Conservation (phyloP, 2,888 invertebrate species). For the Helobdella robusta region DNA sequence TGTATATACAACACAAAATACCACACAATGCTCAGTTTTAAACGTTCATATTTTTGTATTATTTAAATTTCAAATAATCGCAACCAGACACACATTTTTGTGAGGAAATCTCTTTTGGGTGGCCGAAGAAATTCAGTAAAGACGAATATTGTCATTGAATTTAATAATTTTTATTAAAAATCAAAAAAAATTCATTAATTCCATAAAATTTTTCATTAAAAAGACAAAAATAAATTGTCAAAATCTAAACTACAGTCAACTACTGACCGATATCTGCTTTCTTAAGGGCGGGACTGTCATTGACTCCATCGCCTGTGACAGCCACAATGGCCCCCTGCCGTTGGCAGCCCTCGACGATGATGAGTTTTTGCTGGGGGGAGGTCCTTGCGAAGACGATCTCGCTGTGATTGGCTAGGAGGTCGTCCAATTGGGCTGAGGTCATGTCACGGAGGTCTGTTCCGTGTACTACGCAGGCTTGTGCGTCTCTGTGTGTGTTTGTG, state of each 20-base stretch:
- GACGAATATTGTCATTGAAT: too few species aligned
- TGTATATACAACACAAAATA: too few species aligned
- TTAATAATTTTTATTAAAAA: too few species aligned
- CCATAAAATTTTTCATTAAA: too few species aligned
- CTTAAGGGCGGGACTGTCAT: constrained; percentile 73
- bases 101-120: too few species aligned
- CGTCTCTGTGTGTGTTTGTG: constrained; percentile 40
- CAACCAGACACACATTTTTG: too few species aligned
- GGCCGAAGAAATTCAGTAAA: too few species aligned
- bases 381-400: constrained; percentile 94
- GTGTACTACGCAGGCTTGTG: constrained; percentile 49
- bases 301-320: constrained; percentile 78
- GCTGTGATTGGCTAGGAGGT: constrained; percentile 79
- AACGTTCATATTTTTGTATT: too few species aligned
- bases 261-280: constrained; percentile 59
- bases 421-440: constrained; percentile 72
- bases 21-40: too few species aligned
- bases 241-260: neutral
- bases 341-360: constrained; percentile 70
- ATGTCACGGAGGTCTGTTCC: constrained; percentile 67
- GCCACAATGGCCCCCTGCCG: constrained; percentile 67
- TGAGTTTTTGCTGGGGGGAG: constrained; percentile 78
- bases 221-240: too few species aligned
- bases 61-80: too few species aligned
- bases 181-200: too few species aligned